Evolutionary conservation across 2,113 vertebrate species (phyloP).

Genomic region (Protobothrops mucrosquamatus): DNA sequence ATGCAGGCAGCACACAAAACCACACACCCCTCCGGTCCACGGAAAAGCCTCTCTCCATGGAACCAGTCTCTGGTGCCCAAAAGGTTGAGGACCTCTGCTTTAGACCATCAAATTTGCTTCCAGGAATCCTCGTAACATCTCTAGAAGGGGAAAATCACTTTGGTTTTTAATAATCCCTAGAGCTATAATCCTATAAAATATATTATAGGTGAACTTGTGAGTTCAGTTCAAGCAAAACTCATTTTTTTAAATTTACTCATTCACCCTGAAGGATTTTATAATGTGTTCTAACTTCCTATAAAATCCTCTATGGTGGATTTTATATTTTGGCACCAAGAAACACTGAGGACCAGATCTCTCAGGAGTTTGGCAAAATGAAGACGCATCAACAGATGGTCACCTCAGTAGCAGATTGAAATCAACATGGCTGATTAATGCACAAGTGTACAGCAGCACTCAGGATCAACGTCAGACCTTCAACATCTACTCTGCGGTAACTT

Average conservation of each 20-base stretch:
- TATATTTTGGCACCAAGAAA: constrained; percentile 55
- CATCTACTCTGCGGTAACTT: constrained; percentile 31
- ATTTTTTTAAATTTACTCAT: constrained; percentile 42
- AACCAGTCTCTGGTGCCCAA: too few species aligned
- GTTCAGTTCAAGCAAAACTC: constrained; percentile 39
- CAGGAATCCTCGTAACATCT: background rate
- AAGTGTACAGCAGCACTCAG: constrained; percentile 48
- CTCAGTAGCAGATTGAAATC: constrained; percentile 61
- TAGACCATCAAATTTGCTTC: background rate
- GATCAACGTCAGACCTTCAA: constrained; percentile 52
- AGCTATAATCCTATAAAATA: constrained; percentile 32
- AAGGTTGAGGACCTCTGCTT: too few species aligned
- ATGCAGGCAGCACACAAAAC: too few species aligned
- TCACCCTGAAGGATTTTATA: constrained; percentile 38
- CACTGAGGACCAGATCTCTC: constrained; percentile 46
- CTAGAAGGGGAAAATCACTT: constrained; percentile 17
- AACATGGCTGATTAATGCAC: constrained; percentile 53
- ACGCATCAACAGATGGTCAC: constrained; percentile 56
- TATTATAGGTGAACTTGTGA: constrained; percentile 1
- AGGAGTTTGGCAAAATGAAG: constrained; percentile 54
- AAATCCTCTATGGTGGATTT: constrained; percentile 39
- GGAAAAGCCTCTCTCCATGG: too few species aligned
- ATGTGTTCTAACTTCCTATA: constrained; percentile 37
- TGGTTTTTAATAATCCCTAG: constrained; percentile 16
- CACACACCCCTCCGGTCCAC: too few species aligned